phyloP scores from a whole-genome alignment of 2,888 invertebrate genomes.

The Siphlonurus alternatus region DNA sequence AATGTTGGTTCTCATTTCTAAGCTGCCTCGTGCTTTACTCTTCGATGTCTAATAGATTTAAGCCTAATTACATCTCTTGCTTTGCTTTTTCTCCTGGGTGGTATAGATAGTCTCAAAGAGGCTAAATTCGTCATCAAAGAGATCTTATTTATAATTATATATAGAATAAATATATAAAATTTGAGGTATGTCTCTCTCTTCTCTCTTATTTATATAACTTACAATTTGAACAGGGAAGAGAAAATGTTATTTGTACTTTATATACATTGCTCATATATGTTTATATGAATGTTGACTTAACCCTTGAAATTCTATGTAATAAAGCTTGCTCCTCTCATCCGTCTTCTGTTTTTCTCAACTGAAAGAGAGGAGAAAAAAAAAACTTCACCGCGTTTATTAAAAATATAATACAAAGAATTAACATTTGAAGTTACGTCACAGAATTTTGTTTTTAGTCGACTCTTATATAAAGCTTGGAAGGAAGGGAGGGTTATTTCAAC shows the following conservation, averaged over 20 bases:
- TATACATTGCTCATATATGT: not conserved
- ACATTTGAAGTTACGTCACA: not conserved
- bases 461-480: not conserved
- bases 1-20: not conserved
- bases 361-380: not conserved
- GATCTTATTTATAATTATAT: not conserved
- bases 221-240: not conserved
- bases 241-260: not conserved
- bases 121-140: not conserved
- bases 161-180: not conserved
- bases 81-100: not conserved
- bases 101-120: not conserved
- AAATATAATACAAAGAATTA: not conserved
- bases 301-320: not conserved
- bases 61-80: not conserved
- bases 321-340: not conserved
- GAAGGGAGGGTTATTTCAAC: not conserved
- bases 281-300: not conserved
- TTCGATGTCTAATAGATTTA: not conserved
- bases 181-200: too few relatives aligned
- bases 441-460: not conserved
- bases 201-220: not conserved
- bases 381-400: not conserved
- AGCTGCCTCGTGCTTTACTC: not conserved
- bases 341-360: not conserved